phyloP scores from a whole-genome alignment of 2,888 invertebrate genomes.

The Megalurothrips usitatus region DNA sequence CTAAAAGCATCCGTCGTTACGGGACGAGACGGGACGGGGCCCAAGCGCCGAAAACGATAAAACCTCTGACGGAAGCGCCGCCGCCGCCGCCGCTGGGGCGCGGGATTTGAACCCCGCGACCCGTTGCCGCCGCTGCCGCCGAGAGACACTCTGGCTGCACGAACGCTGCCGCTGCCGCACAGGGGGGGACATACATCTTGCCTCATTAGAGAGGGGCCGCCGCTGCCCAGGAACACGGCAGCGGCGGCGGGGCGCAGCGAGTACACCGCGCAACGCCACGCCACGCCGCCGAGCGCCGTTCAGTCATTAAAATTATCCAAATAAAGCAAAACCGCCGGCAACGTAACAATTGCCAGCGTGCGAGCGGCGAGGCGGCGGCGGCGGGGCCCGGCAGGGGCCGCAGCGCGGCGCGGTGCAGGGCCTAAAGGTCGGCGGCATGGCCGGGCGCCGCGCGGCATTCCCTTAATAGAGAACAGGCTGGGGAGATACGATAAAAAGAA shows the following conservation, averaged over 20 bases:
- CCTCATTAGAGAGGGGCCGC: not conserved
- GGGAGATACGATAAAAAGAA: not conserved
- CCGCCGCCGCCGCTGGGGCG: too few relatives aligned
- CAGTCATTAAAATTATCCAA: slow-evolving; percentile 25
- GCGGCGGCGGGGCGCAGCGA: not conserved
- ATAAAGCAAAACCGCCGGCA: slow-evolving; percentile 1
- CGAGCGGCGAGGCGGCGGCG: too few relatives aligned
- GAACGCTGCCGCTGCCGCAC: not conserved
- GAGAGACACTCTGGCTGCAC: not conserved
- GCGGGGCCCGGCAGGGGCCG: too few relatives aligned
- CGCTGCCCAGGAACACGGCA: not conserved
- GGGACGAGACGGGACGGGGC: too few relatives aligned
- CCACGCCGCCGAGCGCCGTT: not conserved
- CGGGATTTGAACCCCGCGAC: not conserved
- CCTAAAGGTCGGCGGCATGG: not conserved
- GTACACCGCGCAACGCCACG: not conserved
- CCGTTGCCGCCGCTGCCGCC: not conserved
- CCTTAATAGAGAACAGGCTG: not conserved
- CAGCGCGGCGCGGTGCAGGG: not conserved
- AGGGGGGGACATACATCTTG: slow-evolving; percentile 1
- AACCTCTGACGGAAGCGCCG: too few relatives aligned
- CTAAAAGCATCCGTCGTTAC: too few relatives aligned
- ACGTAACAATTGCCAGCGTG: not conserved
- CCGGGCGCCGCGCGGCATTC: not conserved
- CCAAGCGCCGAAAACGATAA: too few relatives aligned